Conservation (phyloP, 1,140 invertebrate species). For the Drosophila bocqueti region DNA sequence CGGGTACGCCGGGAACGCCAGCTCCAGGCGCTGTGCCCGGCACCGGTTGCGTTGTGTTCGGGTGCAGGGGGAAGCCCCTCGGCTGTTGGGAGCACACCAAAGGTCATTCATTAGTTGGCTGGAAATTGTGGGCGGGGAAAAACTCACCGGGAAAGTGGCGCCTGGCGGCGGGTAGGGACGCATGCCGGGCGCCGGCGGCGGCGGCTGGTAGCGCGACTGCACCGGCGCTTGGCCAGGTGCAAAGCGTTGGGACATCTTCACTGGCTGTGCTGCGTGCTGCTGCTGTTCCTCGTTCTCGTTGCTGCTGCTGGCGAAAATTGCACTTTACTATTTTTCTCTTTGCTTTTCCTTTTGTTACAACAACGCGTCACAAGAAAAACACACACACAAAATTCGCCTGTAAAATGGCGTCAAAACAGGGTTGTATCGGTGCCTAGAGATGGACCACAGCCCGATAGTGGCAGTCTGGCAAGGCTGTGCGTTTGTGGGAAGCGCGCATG, state of each 20-base stretch:
- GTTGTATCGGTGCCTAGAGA: constrained; percentile 37
- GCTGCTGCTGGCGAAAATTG: constrained; percentile 6
- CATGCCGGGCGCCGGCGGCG: constrained; percentile 79
- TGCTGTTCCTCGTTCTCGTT: neutral
- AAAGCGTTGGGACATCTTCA: constrained; percentile 82
- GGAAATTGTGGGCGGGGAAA: neutral
- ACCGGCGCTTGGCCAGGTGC: constrained; percentile 81
- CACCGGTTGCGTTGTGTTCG: constrained; percentile 72
- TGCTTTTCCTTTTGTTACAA: constrained; percentile 45
- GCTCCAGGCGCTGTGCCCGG: constrained; percentile 47
- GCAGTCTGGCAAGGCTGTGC: neutral
- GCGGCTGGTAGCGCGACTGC: constrained; percentile 78
- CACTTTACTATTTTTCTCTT: constrained; percentile 4
- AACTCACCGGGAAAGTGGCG: constrained; percentile 77
- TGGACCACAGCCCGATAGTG: constrained; percentile 1
- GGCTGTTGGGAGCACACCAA: constrained; percentile 49
- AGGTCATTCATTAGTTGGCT: neutral
- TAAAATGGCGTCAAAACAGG: constrained; percentile 73
- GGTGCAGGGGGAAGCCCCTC: constrained; percentile 78
- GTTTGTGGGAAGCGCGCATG: neutral
- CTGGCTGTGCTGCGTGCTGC: constrained; percentile 12
- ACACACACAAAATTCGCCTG: constrained; percentile 56
- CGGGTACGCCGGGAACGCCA: constrained; percentile 41
- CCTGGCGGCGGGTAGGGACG: constrained; percentile 78
- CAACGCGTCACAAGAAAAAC: constrained; percentile 61